Base-by-base conservation (phyloP, 2,113 vertebrate species). In the Stigmatopora argus region DNA sequence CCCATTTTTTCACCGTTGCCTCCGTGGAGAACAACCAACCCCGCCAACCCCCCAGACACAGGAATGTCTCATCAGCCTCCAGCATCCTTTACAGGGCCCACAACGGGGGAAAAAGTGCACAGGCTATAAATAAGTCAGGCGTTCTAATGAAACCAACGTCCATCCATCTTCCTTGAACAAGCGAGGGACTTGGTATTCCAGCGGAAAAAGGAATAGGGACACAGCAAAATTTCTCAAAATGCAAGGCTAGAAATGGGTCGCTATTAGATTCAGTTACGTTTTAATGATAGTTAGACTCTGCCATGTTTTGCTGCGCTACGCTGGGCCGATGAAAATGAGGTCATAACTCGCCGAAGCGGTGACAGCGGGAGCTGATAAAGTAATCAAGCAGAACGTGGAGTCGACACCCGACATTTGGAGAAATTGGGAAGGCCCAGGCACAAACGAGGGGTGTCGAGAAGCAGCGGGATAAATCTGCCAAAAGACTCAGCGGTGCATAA, bases 111-210 rank as follows among this genome's bases (percentile, higher is more conserved):
- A 67, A 65, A 80, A 77, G 46, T 58, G 70, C 74, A 44, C 67
- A 70, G 70, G 77, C 79, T 85, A 87, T 90, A 90, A 87, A 89
- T 86, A 90, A 86, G 82, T 81, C 81, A 85, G 77, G 73, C 74
- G 59, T 69, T 83, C 74, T 86, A 89, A 88, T 88, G 83, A 86
- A 88, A 88, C 78, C 73, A 82, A 84, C 85, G 78, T 83, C 83
- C 80, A 89, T 89, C 85, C 77, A 86, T 87, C 88, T 87, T 88
- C 78, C 76, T 64, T 79, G 85, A 90, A 89, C 80, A 83, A 87
- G 83, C 72, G 60, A 45, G 66, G 72, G 74, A 80, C 78, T 76
- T 69, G 38, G 23, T 79, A 74, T 63, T 71, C 79, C 56, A 64
- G 67, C 67, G 63, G 64, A 31, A 61, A 73, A 23, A 62, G 70